Percentiles rank a stretch among this genome's conserved stretches.
Conservation (phyloP, 2,888 invertebrate genomes). For the Campoplex capitator region DNA sequence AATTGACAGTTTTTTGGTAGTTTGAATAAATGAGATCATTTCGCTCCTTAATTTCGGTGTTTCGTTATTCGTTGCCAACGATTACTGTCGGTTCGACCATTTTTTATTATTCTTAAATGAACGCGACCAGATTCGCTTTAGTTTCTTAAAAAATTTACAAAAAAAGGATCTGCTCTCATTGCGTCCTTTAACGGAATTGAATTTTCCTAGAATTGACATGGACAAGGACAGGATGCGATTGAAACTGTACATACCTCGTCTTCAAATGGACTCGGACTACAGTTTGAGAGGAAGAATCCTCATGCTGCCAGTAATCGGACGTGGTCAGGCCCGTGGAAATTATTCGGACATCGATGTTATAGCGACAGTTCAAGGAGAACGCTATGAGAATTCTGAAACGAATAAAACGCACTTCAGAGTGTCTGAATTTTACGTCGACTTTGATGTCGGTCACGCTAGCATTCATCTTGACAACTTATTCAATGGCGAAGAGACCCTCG, state of each 20-base stretch:
- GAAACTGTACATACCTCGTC: conserved; percentile 88
- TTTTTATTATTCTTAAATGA: background rate
- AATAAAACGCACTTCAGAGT: conserved; percentile 86
- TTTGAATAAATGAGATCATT: background rate
- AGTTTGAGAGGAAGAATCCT: conserved; percentile 89
- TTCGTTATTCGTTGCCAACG: background rate
- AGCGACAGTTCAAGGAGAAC: conserved; percentile 87
- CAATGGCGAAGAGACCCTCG: conserved; percentile 87
- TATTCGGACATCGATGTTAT: conserved; percentile 89
- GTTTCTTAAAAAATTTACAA: background rate
- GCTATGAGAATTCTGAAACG: conserved; percentile 82
- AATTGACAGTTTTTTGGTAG: background rate
- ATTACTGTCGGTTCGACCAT: background rate
- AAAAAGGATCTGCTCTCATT: background rate
- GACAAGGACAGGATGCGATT: conserved; percentile 87
- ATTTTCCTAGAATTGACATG: conserved; percentile 85
- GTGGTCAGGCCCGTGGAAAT: conserved; percentile 89
- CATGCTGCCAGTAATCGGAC: conserved; percentile 90
- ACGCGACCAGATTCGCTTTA: background rate
- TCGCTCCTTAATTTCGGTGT: background rate
- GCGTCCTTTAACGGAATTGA: background rate
- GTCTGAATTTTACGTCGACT: conserved; percentile 88
- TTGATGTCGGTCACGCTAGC: conserved; percentile 88
- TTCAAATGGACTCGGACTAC: conserved; percentile 89
- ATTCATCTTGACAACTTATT: conserved; percentile 90